These are phyloP conservation scores for Ceratitis capitata DNA, from an alignment of 1,140 invertebrate species.

Conservation along the genomic window DNA sequence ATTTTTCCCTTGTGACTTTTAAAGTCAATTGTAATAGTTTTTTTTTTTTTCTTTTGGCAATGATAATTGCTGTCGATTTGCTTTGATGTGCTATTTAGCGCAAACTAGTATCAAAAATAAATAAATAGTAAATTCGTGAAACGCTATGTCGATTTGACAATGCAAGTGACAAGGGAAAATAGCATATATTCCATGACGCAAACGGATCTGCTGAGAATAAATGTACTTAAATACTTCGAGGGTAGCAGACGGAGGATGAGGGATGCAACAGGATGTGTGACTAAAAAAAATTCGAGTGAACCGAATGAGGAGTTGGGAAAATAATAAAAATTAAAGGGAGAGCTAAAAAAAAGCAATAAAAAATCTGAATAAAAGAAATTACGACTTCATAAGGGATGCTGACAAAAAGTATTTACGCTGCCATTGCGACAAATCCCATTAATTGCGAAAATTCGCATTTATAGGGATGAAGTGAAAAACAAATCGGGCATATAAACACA, in stretches of 20 bases:
- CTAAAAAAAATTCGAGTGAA: neutral
- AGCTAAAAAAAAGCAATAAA: neutral
- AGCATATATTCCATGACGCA: neutral
- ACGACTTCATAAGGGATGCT: neutral
- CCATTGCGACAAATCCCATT: neutral
- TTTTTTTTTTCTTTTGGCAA: neutral
- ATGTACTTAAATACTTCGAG: neutral
- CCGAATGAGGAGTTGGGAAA: neutral
- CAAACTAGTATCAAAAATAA: neutral
- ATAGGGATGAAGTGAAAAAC: conserved; percentile 22
- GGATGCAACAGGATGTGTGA: neutral
- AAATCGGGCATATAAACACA: no score
- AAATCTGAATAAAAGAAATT: neutral
- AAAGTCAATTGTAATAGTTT: neutral
- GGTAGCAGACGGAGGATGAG: neutral
- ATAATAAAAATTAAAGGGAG: neutral
- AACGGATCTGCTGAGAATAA: neutral
- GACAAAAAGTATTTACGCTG: neutral
- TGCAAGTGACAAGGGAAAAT: neutral
- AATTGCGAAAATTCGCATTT: conserved; percentile 28
- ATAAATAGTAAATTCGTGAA: neutral
- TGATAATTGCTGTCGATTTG: neutral
- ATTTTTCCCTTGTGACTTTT: neutral
- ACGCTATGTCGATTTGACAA: neutral
- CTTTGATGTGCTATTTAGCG: neutral